A percentile compares a stretch with the other conserved stretches of the same genome.
phyloP scores from a whole-genome alignment of 2,113 vertebrate species.

The Myrmophylax atrothorax region DNA sequence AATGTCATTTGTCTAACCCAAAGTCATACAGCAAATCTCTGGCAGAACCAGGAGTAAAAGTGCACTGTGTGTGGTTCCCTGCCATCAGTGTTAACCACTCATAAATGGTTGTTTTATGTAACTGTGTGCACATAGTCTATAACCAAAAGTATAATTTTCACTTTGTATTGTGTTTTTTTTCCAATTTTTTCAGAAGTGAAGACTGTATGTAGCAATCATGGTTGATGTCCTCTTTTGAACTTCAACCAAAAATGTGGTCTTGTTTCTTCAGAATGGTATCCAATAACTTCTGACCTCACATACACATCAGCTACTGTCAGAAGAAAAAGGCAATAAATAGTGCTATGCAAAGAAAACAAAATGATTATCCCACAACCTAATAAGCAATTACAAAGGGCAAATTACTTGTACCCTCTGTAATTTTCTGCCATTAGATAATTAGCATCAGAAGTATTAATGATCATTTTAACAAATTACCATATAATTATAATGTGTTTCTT shows the following conservation, averaged over 20 bases:
- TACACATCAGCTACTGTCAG: constrained; percentile 6
- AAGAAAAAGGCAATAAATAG: constrained; percentile 5
- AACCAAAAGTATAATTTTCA: background rate
- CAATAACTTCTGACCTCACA: constrained; percentile 6
- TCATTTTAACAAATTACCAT: constrained; percentile 44
- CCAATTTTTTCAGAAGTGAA: background rate
- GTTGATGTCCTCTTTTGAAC: background rate
- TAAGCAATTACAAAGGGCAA: constrained; percentile 43
- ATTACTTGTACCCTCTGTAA: constrained; percentile 32
- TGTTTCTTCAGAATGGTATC: background rate
- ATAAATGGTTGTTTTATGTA: background rate
- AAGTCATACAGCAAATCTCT: constrained; percentile 2
- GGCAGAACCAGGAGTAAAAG: background rate
- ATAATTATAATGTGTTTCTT: constrained; percentile 57
- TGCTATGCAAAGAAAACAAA: constrained; percentile 32
- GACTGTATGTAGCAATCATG: background rate
- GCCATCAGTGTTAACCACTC: background rate
- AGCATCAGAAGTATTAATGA: constrained; percentile 59
- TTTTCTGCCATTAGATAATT: constrained; percentile 67
- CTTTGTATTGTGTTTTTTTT: background rate
- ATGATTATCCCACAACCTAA: constrained; percentile 18
- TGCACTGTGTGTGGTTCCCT: accelerated
- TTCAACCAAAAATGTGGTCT: background rate
- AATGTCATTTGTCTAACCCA: background rate
- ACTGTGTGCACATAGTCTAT: background rate